Base-by-base conservation (phyloP, 2,797 vertebrate genomes). In the Channa striata region DNA sequence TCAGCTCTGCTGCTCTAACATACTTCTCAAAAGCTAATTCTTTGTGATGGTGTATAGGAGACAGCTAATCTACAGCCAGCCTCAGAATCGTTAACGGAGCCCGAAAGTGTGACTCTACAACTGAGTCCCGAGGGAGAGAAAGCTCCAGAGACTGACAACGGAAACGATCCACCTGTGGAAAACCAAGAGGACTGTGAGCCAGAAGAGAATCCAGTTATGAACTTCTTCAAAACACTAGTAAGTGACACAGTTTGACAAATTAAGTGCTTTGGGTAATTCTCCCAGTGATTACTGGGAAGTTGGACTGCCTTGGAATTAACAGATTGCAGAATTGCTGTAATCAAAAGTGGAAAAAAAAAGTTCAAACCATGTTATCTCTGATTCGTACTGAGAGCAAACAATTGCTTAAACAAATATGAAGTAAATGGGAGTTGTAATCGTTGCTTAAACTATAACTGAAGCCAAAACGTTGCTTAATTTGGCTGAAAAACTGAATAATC, bases 191-290 rank as follows among this genome's bases (percentile, higher is more conserved):
- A 90, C 57, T 59, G 68, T 8, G 47, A 74, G 54, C 59, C 59
- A 36, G 95, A 96, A 64, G 88, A 93, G 52, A 93, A 92, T 73
- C 68, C 96, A 94, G 90, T 98, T 95, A 99, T 99, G 98, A 99
- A 97, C 92, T 99, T 99, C 96, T 97, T 99, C 90, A 99, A 95
- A 95, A 96, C 96, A 1, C 87, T 99, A 89, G 98, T 99, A 93
- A 98, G 97, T 90, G 46, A 33, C 7, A 43, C 51, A 1, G 2
- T 65, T 68, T 23, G 1, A 48, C 1, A 25, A n/a, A 42, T 59
- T 25, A 14, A 20, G 20, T 2, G 11, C 13, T 57, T 8, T 33
- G 68, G 5, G 19, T 42, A 6, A 39, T 52, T 67, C 10, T 48
- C 11, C 56, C 60, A 62, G 13, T 16, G 62, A 44, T 4, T 69